Conservation (phyloP, 2,797 vertebrate species). For the Notamacropus eugenii region DNA sequence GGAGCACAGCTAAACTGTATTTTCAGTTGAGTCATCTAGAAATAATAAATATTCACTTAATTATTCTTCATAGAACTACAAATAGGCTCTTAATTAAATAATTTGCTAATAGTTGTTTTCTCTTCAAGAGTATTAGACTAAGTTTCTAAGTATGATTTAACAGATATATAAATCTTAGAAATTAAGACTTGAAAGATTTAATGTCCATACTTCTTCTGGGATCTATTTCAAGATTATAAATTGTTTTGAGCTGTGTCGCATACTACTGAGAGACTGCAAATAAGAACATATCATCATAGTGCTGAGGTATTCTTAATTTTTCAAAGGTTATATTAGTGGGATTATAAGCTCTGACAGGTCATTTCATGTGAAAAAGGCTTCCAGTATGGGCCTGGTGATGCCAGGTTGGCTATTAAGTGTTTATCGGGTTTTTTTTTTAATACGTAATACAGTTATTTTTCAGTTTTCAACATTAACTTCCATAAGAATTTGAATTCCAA, state of each 20-base stretch:
- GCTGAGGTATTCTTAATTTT: not conserved
- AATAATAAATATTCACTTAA: conserved; percentile 12
- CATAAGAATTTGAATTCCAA: too few species aligned
- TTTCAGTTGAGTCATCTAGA: conserved; percentile 29
- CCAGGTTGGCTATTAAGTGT: not conserved
- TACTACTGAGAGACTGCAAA: not conserved
- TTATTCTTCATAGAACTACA: not conserved
- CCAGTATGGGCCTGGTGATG: not conserved
- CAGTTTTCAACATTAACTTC: too few species aligned
- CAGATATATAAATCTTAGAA: not conserved
- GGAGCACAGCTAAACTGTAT: not conserved
- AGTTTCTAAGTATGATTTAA: conserved; percentile 39
- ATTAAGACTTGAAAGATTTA: conserved; percentile 25
- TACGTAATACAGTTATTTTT: too few species aligned
- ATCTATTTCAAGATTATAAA: conserved; percentile 13
- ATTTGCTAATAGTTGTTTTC: conserved; percentile 11
- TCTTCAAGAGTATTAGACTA: conserved; percentile 22
- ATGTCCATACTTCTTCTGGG: conserved; percentile 16
- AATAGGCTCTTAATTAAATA: not conserved
- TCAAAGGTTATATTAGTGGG: not conserved
- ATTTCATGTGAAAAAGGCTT: not conserved
- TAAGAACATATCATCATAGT: not conserved
- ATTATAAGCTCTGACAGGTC: not conserved
- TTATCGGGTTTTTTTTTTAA: not conserved
- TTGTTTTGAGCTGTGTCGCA: not conserved